phyloP scores from a whole-genome alignment of 1,140 invertebrate species.

The Mya arenaria region DNA sequence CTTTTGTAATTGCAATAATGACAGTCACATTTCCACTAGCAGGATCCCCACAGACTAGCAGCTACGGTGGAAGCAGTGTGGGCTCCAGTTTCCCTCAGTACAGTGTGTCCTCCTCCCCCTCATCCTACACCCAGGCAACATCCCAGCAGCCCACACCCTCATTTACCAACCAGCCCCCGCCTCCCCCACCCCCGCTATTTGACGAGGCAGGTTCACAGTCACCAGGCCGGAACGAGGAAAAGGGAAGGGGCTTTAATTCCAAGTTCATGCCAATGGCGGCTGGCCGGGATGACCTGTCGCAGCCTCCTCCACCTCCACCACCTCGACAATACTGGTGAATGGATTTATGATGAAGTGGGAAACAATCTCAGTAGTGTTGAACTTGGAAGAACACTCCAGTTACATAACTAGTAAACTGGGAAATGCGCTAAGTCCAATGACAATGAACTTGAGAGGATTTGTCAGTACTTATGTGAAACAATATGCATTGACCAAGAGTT shows the following conservation, averaged over 20 bases:
- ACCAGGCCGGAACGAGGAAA: not conserved
- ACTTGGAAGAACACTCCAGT: too few relatives aligned
- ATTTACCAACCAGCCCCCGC: constrained; percentile 17
- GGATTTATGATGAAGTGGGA: not conserved
- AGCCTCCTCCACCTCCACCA: constrained; percentile 40
- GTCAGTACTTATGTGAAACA: too few relatives aligned
- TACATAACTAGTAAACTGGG: too few relatives aligned
- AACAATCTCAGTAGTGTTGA: too few relatives aligned
- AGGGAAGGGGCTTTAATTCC: constrained; percentile 7
- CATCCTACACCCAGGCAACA: constrained; percentile 1
- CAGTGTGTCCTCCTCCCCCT: not conserved
- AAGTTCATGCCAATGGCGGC: constrained; percentile 10
- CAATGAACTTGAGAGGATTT: too few relatives aligned
- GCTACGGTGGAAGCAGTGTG: not conserved
- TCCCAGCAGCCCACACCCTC: constrained; percentile 11
- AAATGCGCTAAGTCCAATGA: too few relatives aligned
- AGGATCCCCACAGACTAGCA: constrained; percentile 1
- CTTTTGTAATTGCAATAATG: too few relatives aligned
- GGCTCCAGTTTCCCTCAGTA: constrained; percentile 12
- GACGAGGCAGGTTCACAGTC: constrained; percentile 6
- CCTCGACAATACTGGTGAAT: constrained; percentile 34
- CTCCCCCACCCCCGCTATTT: constrained; percentile 35
- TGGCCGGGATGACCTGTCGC: constrained; percentile 6
- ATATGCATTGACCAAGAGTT: too few relatives aligned
- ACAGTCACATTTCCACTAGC: too few relatives aligned